A percentile compares a stretch with the other conserved stretches of the same genome.
phyloP scores from a whole-genome alignment of 2,888 invertebrate genomes.

The Lycophotia porphyrea region DNA sequence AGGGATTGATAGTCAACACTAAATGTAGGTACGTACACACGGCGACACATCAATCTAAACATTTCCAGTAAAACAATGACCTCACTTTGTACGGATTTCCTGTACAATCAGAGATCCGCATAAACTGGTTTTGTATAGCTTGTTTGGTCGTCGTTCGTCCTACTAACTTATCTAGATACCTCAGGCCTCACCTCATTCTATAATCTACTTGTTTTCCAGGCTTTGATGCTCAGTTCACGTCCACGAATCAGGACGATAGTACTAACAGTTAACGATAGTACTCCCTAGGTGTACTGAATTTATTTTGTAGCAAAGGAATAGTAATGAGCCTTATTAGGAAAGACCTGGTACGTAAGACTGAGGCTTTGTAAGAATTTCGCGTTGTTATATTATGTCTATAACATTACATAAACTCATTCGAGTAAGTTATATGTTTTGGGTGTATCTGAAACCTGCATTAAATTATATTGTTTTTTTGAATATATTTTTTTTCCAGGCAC shows the following conservation, averaged over 20 bases:
- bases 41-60: too few species aligned
- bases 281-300: slow-evolving; percentile 2
- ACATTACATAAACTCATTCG: not conserved
- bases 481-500: not conserved
- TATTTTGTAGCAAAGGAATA: slow-evolving; percentile 32
- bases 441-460: too few species aligned
- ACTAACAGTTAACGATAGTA: not conserved
- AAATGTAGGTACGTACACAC: not conserved
- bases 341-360: not conserved
- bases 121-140: too few species aligned
- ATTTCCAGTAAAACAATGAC: too few species aligned
- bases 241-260: slow-evolving; percentile 1
- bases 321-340: slow-evolving; percentile 18
- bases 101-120: too few species aligned
- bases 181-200: slow-evolving; percentile 7
- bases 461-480: too few species aligned
- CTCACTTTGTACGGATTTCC: too few species aligned
- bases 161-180: not conserved
- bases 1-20: slow-evolving; percentile 6
- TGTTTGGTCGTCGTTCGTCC: too few species aligned
- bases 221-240: slow-evolving; percentile 21
- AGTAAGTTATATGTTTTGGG: not conserved
- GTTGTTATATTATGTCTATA: not conserved
- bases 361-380: not conserved
- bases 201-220: slow-evolving; percentile 32